Evolutionary conservation across 2,888 invertebrate genomes (phyloP), one percentile per base, ranked within the genome.

Genomic region (Liodrosophila aerea): DNA sequence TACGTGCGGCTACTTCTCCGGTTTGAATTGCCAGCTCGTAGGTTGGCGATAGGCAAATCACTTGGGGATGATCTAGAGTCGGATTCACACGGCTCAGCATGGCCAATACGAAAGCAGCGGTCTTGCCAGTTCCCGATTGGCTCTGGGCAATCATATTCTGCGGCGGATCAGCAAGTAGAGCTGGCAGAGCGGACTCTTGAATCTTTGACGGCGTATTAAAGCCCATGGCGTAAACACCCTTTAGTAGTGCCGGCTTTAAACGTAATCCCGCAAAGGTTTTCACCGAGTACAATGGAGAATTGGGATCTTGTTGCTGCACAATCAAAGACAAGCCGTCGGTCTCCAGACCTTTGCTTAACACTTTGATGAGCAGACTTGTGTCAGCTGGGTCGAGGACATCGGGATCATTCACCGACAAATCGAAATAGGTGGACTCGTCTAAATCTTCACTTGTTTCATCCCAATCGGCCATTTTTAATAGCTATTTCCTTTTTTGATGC

Each of bases 151-250:
- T 99, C 94, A 99, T 95, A 90, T 99, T 99, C 89, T 97, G 96
- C 16, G 98, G 98, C 7, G 98, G 98, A 90, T 97, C 96, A 33
- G 97, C 97, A 34, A 99, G 91, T 16, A 99, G 92, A 8, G 97
- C 95, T 2, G 99, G 99, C 64, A 99, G 91, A 2, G 99, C 98
- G 22, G 97, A 97, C 92, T 99, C 99, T 90, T 96, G 96, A 85
- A 99, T 99, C 92, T 98, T 98, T 0, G 99, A 99, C 1, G 99
- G 99, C n/a, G 97, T 95, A 91, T 97, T 97, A 88, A 98, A 99
- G 4, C 98, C 98, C 97, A 99, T 97, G 8, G 93, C 94, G 90
- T 97, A 97, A 1, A 98, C 95, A 50, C 98, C 99, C 91, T 96
- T 96, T 13, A 99, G 91, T 53, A 99, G 91, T 87, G 97, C 96